Evolutionary conservation across 2,888 invertebrate genomes (phyloP), one percentile per base, ranked within the genome.

Genomic region (Fragum whitleyi): DNA sequence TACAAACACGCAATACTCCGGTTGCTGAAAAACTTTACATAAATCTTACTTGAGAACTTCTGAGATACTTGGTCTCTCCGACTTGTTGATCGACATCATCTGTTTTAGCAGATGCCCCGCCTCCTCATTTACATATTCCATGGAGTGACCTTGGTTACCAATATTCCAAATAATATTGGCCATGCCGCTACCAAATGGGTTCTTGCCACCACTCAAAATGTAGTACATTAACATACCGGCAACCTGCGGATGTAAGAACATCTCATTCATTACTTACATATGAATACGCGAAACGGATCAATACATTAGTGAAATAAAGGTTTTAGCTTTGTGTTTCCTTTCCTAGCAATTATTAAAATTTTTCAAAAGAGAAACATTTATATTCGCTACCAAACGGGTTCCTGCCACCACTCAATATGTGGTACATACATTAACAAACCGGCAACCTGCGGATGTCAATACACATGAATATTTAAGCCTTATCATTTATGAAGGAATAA

Each of bases 381-480:
- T n/a, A n/a, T n/a, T n/a, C 87, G n/a, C 84, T 79, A 16, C 92
- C 92, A 70, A 87, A 92, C 1, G 91, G 91, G 68, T 92, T 91
- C n/a, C 86, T 79, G 0, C 92, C 92, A 5, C 91, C 92, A 19
- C 90, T 90, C 71, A 92, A 83, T 71, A 92, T 90, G 82, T 91
- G 92, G 86, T 92, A 89, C n/a, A n/a, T n/a, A n/a, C 26, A 91
- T 76, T 19, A 92, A 42, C 91, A 91, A 90, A 0, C 89, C 91
- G 9, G 88, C 85, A 2, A 89, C 88, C 90, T 91, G 28, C 16
- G 16, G 29, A n/a, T 47, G 6, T 47, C 1, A n/a, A n/a, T n/a
- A n/a, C n/a, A n/a, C n/a, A n/a, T n/a, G n/a, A n/a, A n/a, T n/a
- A n/a, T n/a, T n/a, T n/a, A n/a, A n/a, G n/a, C n/a, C n/a, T n/a